Base-by-base conservation (phyloP, 2,797 vertebrate species). In the Bradypodion ventrale region DNA sequence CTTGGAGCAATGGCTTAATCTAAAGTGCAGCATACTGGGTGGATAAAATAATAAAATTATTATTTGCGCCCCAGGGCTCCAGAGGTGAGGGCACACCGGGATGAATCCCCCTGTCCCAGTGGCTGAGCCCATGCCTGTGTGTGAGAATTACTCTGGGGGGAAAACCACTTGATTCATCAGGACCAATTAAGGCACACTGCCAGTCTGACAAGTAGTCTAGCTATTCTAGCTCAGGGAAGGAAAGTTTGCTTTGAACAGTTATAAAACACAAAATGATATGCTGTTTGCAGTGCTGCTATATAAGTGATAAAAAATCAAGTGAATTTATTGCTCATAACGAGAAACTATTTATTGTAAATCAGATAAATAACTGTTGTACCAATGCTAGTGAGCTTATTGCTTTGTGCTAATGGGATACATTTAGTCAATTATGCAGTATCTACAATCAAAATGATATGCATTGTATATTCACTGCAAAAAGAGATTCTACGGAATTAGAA, bases 401-500 rank as follows among this genome's bases (percentile, higher is more conserved):
- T 77, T 72, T 73, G 4, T 63, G 66, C 42, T 83, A 90, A 86
- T 80, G 83, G 88, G 65, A 90, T 83, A 62, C 76, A 92, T 87
- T 91, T 76, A 81, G 29, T 77, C 88, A 84, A 59, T 83, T 66
- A 42, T 84, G 84, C 85, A 68, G 62, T 84, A 75, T 75, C 85
- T 87, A 44, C 49, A 92, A 86, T 89, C 46, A 88, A 87, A 84
- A 75, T 86, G 0, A 69, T 89, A 88, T 83, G 56, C 65, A 86
- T 87, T 92, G 83, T 74, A n/a, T 4, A 66, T 66, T 12, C 89
- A 44, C 87, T 91, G 85, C 75, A 63, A 86, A n/a, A 70, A 56
- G 42, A 91, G 91, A 52, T 49, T 32, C 59, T 65, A 80, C 76
- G 84, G 91, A 84, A 87, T 89, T 92, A 78, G 27, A 90, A 87